Evolutionary conservation across 1,140 invertebrate genomes (phyloP), one percentile per base, ranked within the genome.

Genomic region (Aphelinus certus): DNA sequence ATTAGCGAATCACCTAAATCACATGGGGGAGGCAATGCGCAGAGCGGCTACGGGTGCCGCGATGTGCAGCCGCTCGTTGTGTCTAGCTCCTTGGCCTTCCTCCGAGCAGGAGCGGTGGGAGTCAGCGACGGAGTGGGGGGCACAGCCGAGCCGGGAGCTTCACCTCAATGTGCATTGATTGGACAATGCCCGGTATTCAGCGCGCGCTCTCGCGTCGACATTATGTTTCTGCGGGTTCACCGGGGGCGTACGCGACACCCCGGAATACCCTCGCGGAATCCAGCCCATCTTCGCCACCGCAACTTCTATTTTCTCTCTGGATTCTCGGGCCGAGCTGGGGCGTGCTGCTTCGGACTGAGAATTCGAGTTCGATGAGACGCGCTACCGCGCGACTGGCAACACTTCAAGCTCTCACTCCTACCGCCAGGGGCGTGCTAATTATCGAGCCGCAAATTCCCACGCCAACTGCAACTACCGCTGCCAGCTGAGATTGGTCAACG

Each of bases 1-100:
- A 86, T 86, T 85, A 85, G 84, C 77, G 67, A 80, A 73, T 69
- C 78, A 77, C 79, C 79, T 85, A 85, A 86, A 86, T 87, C 81
- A 82, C 80, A 77, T 53, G 51, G 0, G 9, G 4, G 51, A 53
- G 9, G 4, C 51, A 6, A 53, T 9, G 9, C 51, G 51, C 4
- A 9, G 51, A 4, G 79, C 63, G 77, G 80, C 80, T 80, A 83
- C 76, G 83, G 82, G 79, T 81, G 81, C 81, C 80, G 76, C 72
- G 81, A 80, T 83, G 78, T 68, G 79, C 51, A 62, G 57, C 51
- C 6, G 6, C 60, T 71, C 51, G 60, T 53, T 62, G 63, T 72
- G 26, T 26, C 26, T 26, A 26, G 26, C 26, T 26, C 26, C 26
- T 26, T 26, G 26, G 26, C 26, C 26, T 26, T 26, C 26, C 26